Base-by-base conservation (phyloP, 2,888 invertebrate species). In the Falcaria lacertinaria region DNA sequence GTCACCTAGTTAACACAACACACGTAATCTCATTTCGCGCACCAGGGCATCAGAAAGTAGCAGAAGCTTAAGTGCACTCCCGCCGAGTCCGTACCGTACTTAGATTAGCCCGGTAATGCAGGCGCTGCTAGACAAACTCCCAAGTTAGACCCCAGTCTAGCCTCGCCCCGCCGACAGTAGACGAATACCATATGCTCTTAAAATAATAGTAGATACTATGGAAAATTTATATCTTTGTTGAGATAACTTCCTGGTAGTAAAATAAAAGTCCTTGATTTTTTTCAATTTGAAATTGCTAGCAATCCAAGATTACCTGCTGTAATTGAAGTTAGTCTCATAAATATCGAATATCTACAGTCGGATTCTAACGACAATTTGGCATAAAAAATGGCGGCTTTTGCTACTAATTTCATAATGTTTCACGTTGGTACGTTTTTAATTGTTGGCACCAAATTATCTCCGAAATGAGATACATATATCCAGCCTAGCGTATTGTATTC, bases 31-130 rank as follows among this genome's bases (percentile, higher is more conserved):
- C 52, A 54, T 61, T 61, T 49, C 47, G 41, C 28, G 54, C 48
- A 57, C 55, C 52, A 60, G 63, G 60, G 47, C 48, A 42, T 37
- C 60, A 58, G 56, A 60, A 61, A 57, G 54, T 53, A 57, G 54
- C 42, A 22, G 48, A 47, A 60, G 60, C 57, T 61, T 60, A 62
- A 64, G 60, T 62, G 65, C 60, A 60, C 56, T 64, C 50, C 50
- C 51, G 49, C 48, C 47, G 52, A 55, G 60, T 47, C 53, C 53
- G 50, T 49, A 53, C 53, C 53, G 50, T 49, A 53, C 54, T 57
- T 51, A 55, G 61, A 63, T 64, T 62, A 62, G 54, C 52, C 41
- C 42, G 41, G 55, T 60, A 65, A 58, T 60, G 60, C 54, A 53
- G 42, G 45, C 44, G 44, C 51, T n/a, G n/a, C n/a, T 38, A 44